A percentile compares a stretch with the other conserved stretches of the same genome.
Evolutionary conservation across 2,888 invertebrate genomes (phyloP).

Genomic region (Ommatoiulus sabulosus): DNA sequence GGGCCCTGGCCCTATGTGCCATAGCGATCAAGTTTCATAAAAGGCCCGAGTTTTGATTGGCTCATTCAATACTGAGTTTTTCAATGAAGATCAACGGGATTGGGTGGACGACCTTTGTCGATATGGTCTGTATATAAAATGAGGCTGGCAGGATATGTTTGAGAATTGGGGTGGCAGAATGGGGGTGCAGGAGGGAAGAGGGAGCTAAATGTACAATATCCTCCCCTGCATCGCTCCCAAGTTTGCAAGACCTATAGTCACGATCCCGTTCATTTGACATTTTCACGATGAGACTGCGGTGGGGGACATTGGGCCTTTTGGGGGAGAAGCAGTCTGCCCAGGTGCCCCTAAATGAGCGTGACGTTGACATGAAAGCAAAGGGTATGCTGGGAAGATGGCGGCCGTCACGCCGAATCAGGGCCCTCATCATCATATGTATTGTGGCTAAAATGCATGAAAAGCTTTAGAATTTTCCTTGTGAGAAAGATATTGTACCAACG

Average conservation of each 20-base stretch:
- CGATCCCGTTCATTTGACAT: conserved; percentile 25
- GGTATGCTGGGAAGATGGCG: conserved; percentile 58
- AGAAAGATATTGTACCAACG: conserved; percentile 54
- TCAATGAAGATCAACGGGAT: conserved; percentile 41
- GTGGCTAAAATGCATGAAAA: conserved; percentile 58
- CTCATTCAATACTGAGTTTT: neutral
- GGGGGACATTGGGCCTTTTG: conserved; percentile 49
- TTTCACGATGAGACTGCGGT: neutral
- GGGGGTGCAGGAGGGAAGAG: conserved; percentile 38
- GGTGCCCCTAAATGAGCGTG: conserved; percentile 58
- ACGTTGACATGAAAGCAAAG: conserved; percentile 52
- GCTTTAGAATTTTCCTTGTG: conserved; percentile 55
- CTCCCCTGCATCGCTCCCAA: conserved; percentile 17
- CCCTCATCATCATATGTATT: conserved; percentile 57
- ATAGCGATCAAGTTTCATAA: conserved; percentile 10
- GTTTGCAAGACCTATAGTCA: neutral
- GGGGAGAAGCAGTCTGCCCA: conserved; percentile 53
- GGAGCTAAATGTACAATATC: neutral
- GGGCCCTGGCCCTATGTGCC: neutral
- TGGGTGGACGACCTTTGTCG: conserved; percentile 24
- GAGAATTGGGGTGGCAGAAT: neutral
- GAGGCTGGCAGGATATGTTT: neutral
- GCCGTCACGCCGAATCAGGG: conserved; percentile 57
- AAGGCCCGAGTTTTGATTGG: conserved; percentile 42
- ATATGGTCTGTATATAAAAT: neutral